Conservation (phyloP, 2,888 invertebrate genomes). For the Tachina grossa region DNA sequence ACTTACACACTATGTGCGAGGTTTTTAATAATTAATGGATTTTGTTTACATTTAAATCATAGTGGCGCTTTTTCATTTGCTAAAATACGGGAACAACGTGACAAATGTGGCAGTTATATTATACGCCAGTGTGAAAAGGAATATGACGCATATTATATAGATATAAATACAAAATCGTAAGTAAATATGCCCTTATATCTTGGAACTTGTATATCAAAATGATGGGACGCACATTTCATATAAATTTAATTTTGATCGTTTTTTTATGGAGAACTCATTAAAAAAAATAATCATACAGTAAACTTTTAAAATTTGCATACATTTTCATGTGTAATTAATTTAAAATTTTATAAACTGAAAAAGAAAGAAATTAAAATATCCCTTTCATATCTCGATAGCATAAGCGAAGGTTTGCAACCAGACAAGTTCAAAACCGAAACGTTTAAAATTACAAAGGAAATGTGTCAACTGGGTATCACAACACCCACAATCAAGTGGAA, state of each 20-base stretch:
- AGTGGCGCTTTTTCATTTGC: conserved; percentile 93
- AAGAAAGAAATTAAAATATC: too few relatives aligned
- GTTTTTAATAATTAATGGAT: not conserved
- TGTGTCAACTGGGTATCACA: conserved; percentile 18
- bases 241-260: too few relatives aligned
- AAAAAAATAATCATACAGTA: too few relatives aligned
- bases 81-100: conserved; percentile 92
- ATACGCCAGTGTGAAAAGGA: conserved; percentile 91
- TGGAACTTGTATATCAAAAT: too few relatives aligned
- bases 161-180: conserved; percentile 90
- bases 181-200: conserved; percentile 41
- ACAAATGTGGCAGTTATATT: conserved; percentile 90
- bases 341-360: too few relatives aligned
- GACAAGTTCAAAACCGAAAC: conserved; percentile 85
- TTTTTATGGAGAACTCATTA: too few relatives aligned
- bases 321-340: too few relatives aligned
- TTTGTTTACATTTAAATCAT: conserved; percentile 75
- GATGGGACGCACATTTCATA: too few relatives aligned
- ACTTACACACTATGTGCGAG: not conserved
- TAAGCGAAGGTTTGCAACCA: conserved; percentile 65
- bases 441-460: conserved; percentile 84
- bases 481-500: conserved; percentile 76
- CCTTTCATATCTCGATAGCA: conserved; percentile 22
- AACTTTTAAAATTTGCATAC: too few relatives aligned
- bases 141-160: conserved; percentile 91